Percentiles rank a stretch among this genome's conserved stretches.
phyloP scores from a whole-genome alignment of 1,140 invertebrate species.

The Limonius californicus region DNA sequence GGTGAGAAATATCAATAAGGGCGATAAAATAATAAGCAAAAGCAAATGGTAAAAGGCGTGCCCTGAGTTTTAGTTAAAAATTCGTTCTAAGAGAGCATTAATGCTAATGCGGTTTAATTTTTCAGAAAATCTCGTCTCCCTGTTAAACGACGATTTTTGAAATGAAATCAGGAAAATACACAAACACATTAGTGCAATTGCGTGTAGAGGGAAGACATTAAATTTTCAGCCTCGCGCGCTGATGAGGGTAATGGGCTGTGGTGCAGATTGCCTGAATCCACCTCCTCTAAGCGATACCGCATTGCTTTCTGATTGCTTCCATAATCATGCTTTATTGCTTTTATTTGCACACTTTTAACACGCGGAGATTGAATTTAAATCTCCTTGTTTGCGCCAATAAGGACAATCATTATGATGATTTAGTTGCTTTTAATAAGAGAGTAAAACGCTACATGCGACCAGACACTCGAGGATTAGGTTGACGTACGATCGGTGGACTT shows the following conservation, averaged over 20 bases:
- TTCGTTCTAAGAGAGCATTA: conserved; percentile 7
- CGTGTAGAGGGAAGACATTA: conserved; percentile 37
- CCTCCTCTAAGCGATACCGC: conserved; percentile 20
- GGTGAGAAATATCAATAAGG: no score
- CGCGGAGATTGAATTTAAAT: no score
- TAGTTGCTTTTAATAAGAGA: no score
- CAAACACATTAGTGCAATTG: conserved; percentile 42
- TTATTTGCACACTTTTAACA: conserved; percentile 1
- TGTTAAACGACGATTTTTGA: conserved; percentile 17
- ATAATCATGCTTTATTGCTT: conserved; percentile 22
- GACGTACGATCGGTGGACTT: no score
- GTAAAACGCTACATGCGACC: no score
- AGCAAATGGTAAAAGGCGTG: no score
- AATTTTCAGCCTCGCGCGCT: conserved; percentile 39
- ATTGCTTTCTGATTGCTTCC: conserved; percentile 21
- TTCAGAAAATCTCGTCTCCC: conserved; percentile 6
- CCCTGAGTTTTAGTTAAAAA: no score
- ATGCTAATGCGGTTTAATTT: conserved; percentile 7
- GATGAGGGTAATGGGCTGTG: conserved; percentile 41
- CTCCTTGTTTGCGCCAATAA: no score
- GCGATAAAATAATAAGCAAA: no score
- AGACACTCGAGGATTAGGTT: no score
- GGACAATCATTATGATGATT: no score
- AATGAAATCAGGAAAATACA: conserved; percentile 36
- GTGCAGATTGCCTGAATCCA: conserved; percentile 35